Evolutionary conservation across 2,113 vertebrate species (phyloP), one percentile per base, ranked within the genome.

Genomic region (Proteles cristata): DNA sequence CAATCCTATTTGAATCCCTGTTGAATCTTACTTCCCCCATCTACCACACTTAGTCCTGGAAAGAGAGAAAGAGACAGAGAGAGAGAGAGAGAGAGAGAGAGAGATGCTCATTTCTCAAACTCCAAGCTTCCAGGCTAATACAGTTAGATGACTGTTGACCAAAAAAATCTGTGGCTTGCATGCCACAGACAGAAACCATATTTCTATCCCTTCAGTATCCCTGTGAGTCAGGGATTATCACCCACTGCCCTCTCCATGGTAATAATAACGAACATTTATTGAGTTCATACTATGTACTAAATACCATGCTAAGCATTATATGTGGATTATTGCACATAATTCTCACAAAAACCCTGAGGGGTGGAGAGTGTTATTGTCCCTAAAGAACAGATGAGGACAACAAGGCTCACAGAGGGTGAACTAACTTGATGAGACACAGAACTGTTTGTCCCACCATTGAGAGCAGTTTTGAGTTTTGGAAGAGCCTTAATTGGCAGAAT

Each of bases 301-400:
- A 39, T 28, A 80, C 31, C 80, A 3, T 35, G 15, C 11, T 92
- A 79, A 90, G 50, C 17, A 4, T 77, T 79, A 6, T 63, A 1
- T n/a, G 25, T 79, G 73, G 55, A 19, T 90, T 68, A 55, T 66
- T 86, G 35, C n/a, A 71, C 10, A 12, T 19, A 65, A 45, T 90
- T 83, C 63, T 94, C 65, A 87, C 31, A 61, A 88, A 92, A 61
- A 21, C 33, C 45, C 79, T 53, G 11, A 77, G 5, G 39, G 21
- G 43, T 48, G 74, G 58, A 53, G 9, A 33, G 33, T 15, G 25
- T 58, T 23, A 65, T 73, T 16, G 35, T n/a, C 19, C 25, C 21
- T 92, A 33, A 43, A 76, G 97, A 94, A 84, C 50, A 69, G 33
- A 85, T 28, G 35, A 94, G 48, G 65, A 25, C 80, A 95, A 90